A percentile compares a stretch with the other conserved stretches of the same genome.
Evolutionary conservation across 1,140 invertebrate species (phyloP).

Genomic region (Ceratosolen fusciceps): DNA sequence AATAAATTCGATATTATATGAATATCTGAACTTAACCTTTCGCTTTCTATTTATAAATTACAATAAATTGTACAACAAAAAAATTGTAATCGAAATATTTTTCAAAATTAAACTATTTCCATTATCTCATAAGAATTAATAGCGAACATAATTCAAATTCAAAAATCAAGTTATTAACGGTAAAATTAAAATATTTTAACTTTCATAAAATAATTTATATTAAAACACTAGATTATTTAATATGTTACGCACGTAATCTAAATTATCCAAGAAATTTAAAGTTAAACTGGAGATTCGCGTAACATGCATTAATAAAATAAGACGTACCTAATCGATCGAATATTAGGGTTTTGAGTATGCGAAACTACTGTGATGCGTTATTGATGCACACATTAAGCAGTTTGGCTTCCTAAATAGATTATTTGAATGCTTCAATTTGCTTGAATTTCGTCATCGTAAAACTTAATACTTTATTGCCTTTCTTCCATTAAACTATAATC

Average conservation of each 20-base stretch:
- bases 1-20: too few relatives aligned
- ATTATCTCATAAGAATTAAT: too few relatives aligned
- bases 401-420: conserved; percentile 68
- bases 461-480: conserved; percentile 64
- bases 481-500: conserved; percentile 31
- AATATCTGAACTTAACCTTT: too few relatives aligned
- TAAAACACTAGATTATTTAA: background rate
- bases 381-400: conserved; percentile 58
- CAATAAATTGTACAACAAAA: too few relatives aligned
- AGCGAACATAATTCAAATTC: too few relatives aligned
- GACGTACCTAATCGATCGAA: conserved; percentile 64
- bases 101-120: too few relatives aligned
- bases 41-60: too few relatives aligned
- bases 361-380: conserved; percentile 44
- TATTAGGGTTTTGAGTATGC: conserved; percentile 59
- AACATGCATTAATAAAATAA: conserved; percentile 49
- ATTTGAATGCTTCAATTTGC: conserved; percentile 70
- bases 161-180: too few relatives aligned
- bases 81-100: too few relatives aligned
- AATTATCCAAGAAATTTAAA: background rate
- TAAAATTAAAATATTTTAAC: too few relatives aligned
- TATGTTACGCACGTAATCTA: background rate
- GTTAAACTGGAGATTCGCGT: background rate
- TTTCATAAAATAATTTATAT: too few relatives aligned
- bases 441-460: conserved; percentile 65